A percentile compares a stretch with the other conserved stretches of the same genome.
These are phyloP conservation scores for Cyprinodon brontotheroides DNA, from an alignment of 2,113 vertebrate species.

Conservation along the genomic window DNA sequence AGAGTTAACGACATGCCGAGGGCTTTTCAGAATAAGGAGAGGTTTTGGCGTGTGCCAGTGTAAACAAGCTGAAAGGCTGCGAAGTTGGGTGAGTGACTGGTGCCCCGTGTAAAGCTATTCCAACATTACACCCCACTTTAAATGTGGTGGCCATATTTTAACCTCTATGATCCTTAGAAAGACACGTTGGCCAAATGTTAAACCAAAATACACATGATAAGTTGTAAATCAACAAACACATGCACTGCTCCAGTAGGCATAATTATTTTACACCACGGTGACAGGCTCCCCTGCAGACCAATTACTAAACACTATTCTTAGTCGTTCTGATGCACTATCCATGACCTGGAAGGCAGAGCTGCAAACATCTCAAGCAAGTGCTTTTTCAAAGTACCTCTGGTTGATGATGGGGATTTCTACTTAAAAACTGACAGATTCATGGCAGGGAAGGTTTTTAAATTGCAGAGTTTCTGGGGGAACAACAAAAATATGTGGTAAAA, in stretches of 20 bases:
- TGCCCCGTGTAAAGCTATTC: conserved; percentile 49
- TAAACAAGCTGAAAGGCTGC: conserved; percentile 70
- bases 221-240: conserved; percentile 4
- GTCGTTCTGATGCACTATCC: conserved; percentile 25
- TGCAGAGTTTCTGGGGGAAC: not conserved
- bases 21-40: conserved; percentile 66
- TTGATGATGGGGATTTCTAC: conserved; percentile 18
- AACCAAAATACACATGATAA: conserved; percentile 1
- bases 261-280: conserved; percentile 12
- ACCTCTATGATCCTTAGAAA: conserved; percentile 35
- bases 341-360: conserved; percentile 20
- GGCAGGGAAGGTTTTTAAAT: not conserved
- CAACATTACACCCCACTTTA: conserved; percentile 45
- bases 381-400: conserved; percentile 34
- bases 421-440: conserved; percentile 18
- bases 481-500: not conserved
- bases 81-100: conserved; percentile 57
- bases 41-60: conserved; percentile 67
- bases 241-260: not conserved
- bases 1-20: conserved; percentile 67
- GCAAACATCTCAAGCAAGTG: conserved; percentile 25
- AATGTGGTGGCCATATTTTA: conserved; percentile 47
- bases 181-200: conserved; percentile 9
- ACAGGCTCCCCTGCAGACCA: conserved; percentile 24
- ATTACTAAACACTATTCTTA: conserved; percentile 38